Percentiles rank a stretch among this genome's conserved stretches.
Conservation (phyloP, 1,140 invertebrate species). For the Calliopsis andreniformis region DNA sequence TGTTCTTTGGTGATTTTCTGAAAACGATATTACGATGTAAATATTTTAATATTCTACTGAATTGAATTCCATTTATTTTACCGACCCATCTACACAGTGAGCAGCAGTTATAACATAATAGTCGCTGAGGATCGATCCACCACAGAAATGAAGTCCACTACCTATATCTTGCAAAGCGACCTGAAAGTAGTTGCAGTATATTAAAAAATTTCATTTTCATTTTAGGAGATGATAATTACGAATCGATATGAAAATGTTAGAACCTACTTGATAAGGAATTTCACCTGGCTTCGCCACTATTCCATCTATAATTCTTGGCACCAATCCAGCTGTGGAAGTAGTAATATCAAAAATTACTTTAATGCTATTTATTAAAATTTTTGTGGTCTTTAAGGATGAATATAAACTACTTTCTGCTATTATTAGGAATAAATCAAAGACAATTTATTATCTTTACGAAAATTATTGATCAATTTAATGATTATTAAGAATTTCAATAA, state of each 20-base stretch:
- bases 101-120: constrained; percentile 80
- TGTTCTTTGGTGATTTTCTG: neutral
- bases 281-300: constrained; percentile 56
- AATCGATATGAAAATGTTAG: neutral
- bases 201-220: neutral
- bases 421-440: too few relatives aligned
- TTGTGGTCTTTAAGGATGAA: too few relatives aligned
- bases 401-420: too few relatives aligned
- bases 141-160: constrained; percentile 72
- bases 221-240: neutral
- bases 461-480: too few relatives aligned
- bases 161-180: constrained; percentile 53
- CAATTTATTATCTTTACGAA: too few relatives aligned
- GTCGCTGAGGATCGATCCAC: constrained; percentile 80
- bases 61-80: neutral
- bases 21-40: neutral
- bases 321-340: neutral
- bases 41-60: too few relatives aligned
- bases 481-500: too few relatives aligned
- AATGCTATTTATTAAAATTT: too few relatives aligned
- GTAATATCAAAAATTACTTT: neutral
- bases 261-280: constrained; percentile 68
- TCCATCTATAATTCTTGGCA: constrained; percentile 57
- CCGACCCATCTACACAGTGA: constrained; percentile 76
- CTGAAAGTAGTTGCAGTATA: constrained; percentile 18